Evolutionary conservation across 2,888 invertebrate species (phyloP).

Genomic region (Heliothis peltigera): DNA sequence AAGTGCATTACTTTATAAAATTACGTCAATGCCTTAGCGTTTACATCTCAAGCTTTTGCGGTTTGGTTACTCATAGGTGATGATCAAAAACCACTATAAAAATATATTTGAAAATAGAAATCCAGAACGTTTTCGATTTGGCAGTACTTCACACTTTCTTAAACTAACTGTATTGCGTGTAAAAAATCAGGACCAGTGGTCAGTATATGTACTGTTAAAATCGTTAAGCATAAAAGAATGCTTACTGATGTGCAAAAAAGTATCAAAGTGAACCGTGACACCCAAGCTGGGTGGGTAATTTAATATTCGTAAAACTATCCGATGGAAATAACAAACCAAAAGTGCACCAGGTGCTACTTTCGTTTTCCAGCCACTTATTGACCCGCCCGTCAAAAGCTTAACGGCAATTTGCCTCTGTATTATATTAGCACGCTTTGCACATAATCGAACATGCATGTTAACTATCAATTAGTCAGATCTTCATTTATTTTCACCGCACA

Average conservation of each 20-base stretch:
- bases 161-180: conserved; percentile 49
- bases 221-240: conserved; percentile 28
- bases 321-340: conserved; percentile 55
- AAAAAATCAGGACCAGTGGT: conserved; percentile 26
- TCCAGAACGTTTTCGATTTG: conserved; percentile 46
- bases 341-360: conserved; percentile 63
- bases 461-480: conserved; percentile 71
- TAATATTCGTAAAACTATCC: conserved; percentile 59
- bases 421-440: conserved; percentile 61
- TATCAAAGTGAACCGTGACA: conserved; percentile 55
- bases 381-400: conserved; percentile 70
- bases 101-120: conserved; percentile 50
- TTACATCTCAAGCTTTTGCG: conserved; percentile 3
- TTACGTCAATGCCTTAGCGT: conserved; percentile 5
- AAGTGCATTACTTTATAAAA: conserved; percentile 9
- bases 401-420: conserved; percentile 70
- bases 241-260: conserved; percentile 44
- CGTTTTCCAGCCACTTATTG: conserved; percentile 62
- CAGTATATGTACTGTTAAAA: conserved; percentile 25
- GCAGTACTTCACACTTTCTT: conserved; percentile 57
- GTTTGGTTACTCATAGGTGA: conserved; percentile 26
- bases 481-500: conserved; percentile 64
- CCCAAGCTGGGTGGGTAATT: conserved; percentile 54
- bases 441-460: conserved; percentile 65
- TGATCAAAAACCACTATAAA: conserved; percentile 22